Evolutionary conservation across 1,140 invertebrate species (phyloP).

Genomic region (Leucophenga varia): DNA sequence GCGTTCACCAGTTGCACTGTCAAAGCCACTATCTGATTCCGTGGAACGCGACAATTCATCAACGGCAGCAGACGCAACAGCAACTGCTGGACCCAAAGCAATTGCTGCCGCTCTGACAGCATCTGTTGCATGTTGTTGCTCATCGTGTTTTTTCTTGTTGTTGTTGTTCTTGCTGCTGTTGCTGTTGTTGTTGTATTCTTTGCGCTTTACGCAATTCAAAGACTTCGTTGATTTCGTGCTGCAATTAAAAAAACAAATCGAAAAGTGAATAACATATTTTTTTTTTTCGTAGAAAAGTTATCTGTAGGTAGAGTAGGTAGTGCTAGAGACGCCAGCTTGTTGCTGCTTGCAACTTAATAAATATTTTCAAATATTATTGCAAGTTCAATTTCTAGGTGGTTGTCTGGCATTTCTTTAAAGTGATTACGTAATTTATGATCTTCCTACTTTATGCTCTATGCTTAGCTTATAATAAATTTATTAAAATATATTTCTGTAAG

Average conservation of each 20-base stretch:
- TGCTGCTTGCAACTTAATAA: no score
- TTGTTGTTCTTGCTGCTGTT: constrained; percentile 24
- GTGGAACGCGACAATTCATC: constrained; percentile 53
- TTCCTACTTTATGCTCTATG: no score
- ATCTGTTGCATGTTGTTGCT: background rate
- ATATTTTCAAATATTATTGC: background rate
- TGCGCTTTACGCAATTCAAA: constrained; percentile 48
- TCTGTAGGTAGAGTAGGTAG: no score
- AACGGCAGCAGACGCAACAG: constrained; percentile 19
- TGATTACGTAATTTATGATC: background rate
- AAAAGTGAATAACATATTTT: background rate
- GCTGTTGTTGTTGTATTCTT: constrained; percentile 34
- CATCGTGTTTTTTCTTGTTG: constrained; percentile 6
- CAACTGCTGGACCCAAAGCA: constrained; percentile 2
- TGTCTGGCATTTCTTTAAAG: background rate
- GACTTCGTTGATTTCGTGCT: constrained; percentile 56
- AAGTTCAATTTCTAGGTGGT: no score
- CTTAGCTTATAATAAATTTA: constrained; percentile 39
- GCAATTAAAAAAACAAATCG: constrained; percentile 28
- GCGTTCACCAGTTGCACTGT: constrained; percentile 31
- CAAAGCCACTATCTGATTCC: constrained; percentile 52
- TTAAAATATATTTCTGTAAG: constrained; percentile 7
- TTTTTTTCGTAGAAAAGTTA: background rate
- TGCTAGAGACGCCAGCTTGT: no score
- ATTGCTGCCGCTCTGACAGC: constrained; percentile 14